phyloP scores from a whole-genome alignment of 2,113 vertebrate genomes.

The Labrus mixtus region DNA sequence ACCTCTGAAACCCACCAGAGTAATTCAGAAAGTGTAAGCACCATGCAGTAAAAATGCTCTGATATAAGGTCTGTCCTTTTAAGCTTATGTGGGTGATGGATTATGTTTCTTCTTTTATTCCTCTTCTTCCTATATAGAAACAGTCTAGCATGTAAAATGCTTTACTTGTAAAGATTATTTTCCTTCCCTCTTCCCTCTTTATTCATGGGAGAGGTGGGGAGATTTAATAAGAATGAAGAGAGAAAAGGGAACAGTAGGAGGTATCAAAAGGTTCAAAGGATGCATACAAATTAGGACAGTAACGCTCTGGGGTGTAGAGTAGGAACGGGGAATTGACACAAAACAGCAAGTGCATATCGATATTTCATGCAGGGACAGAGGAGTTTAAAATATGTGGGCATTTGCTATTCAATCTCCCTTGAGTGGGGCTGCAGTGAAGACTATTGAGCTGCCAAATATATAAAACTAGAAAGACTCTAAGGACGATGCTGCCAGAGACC shows the following conservation, averaged over 20 bases:
- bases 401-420: conserved; percentile 44
- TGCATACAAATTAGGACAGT: conserved; percentile 41
- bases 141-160: conserved; percentile 40
- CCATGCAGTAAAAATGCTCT: conserved; percentile 40
- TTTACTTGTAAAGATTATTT: conserved; percentile 57
- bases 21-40: conserved; percentile 32
- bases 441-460: conserved; percentile 38
- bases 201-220: conserved; percentile 30
- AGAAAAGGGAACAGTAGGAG: conserved; percentile 24
- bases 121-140: conserved; percentile 27
- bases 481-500: conserved; percentile 30
- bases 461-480: conserved; percentile 34
- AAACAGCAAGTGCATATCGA: conserved; percentile 31
- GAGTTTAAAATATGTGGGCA: conserved; percentile 42
- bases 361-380: conserved; percentile 35
- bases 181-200: neutral
- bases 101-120: conserved; percentile 36
- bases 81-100: conserved; percentile 42
- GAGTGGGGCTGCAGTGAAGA: conserved; percentile 32
- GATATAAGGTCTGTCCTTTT: conserved; percentile 18
- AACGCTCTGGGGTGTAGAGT: conserved; percentile 18
- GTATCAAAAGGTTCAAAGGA: conserved; percentile 24
- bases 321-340: neutral
- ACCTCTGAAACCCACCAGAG: conserved; percentile 5
- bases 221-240: conserved; percentile 11